Conservation (phyloP, 2,797 vertebrate species). For the Margarornis squamiger region DNA sequence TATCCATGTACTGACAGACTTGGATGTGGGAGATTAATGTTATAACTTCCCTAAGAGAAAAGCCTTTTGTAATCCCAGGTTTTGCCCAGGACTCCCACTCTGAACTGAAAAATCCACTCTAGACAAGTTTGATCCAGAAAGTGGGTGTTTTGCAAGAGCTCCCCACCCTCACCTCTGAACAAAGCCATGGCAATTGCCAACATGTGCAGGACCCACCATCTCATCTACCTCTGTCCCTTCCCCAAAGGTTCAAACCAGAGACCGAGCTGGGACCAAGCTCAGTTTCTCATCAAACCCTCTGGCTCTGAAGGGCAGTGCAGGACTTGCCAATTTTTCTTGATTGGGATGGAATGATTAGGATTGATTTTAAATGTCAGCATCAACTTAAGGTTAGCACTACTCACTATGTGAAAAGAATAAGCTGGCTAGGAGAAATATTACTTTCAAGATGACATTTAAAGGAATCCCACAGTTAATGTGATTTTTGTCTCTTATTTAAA, state of each 20-base stretch:
- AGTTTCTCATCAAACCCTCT: not conserved
- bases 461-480: not conserved
- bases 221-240: no score
- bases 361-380: not conserved
- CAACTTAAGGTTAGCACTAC: not conserved
- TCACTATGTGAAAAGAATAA: not conserved
- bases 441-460: slow-evolving; percentile 16
- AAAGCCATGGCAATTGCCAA: no score
- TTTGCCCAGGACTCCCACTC: not conserved
- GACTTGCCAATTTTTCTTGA: not conserved
- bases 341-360: not conserved
- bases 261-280: not conserved
- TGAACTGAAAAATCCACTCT: not conserved
- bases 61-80: not conserved
- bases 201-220: no score
- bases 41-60: not conserved
- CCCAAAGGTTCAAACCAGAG: no score
- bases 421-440: not conserved
- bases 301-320: not conserved
- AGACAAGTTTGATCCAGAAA: not conserved
- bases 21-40: not conserved
- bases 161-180: no score
- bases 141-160: not conserved
- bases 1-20: fast-evolving
- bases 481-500: not conserved